Percentiles rank a stretch among this genome's conserved stretches.
Evolutionary conservation across 2,888 invertebrate species (phyloP).

Genomic region (Heterodera filipjevi): DNA sequence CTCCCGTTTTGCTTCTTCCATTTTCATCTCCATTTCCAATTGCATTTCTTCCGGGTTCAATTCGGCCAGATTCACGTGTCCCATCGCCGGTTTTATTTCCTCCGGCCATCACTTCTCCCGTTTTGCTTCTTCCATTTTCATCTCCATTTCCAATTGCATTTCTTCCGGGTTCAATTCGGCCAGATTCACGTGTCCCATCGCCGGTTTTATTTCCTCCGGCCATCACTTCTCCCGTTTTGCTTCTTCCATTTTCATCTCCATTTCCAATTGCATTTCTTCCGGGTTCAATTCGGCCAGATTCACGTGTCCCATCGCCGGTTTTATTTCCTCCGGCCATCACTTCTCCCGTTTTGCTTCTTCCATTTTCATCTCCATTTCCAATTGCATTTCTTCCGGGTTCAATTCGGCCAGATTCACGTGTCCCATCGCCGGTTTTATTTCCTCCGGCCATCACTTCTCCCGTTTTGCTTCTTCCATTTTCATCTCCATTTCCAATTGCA

Average conservation of each 20-base stretch:
- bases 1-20: neutral
- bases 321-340: neutral
- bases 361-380: neutral
- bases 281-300: neutral
- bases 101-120: slow-evolving; percentile 26
- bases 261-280: slow-evolving; percentile 19
- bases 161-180: neutral
- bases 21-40: neutral
- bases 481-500: neutral
- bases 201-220: slow-evolving; percentile 27
- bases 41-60: slow-evolving; percentile 15
- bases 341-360: slow-evolving; percentile 21
- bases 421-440: neutral
- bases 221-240: slow-evolving; percentile 34
- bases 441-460: slow-evolving; percentile 33
- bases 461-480: slow-evolving; percentile 33
- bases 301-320: slow-evolving; percentile 11
- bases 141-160: neutral
- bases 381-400: neutral
- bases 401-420: neutral
- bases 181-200: slow-evolving; percentile 29
- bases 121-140: neutral
- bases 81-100: neutral
- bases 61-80: slow-evolving; percentile 6
- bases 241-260: neutral